phyloP scores from a whole-genome alignment of 2,888 invertebrate genomes.

The Pseudolycoriella hygida region DNA sequence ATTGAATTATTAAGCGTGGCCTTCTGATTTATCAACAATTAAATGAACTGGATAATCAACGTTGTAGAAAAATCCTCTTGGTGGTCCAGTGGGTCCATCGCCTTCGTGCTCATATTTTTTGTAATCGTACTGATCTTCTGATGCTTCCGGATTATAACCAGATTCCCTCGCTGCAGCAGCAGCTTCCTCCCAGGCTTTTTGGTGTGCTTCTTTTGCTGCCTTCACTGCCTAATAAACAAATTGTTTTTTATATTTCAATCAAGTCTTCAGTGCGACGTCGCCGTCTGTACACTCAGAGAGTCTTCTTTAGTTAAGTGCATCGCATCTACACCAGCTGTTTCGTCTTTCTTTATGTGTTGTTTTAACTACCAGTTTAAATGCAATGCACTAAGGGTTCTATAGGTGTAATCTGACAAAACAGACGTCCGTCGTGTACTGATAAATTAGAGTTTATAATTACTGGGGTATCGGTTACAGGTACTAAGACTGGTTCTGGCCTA shows the following conservation, averaged over 20 bases:
- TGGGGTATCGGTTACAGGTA: constrained; percentile 47
- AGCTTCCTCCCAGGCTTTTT: constrained; percentile 47
- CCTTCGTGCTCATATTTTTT: background rate
- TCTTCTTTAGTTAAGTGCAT: too few species aligned
- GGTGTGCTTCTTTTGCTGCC: constrained; percentile 48
- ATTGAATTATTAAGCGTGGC: too few species aligned
- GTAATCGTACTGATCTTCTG: background rate
- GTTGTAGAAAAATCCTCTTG: constrained; percentile 50
- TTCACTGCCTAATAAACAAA: constrained; percentile 47
- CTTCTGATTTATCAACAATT: constrained; percentile 2
- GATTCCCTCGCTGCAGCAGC: constrained; percentile 33
- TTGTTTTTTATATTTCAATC: too few species aligned
- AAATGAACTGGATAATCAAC: constrained; percentile 45
- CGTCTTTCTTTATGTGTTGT: too few species aligned
- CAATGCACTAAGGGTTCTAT: too few species aligned
- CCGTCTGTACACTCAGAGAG: too few species aligned
- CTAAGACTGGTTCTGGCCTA: constrained; percentile 40
- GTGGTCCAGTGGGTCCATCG: background rate
- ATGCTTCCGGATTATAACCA: background rate
- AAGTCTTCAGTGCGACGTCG: too few species aligned
- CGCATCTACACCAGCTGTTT: too few species aligned
- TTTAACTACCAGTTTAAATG: too few species aligned
- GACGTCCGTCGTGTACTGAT: too few species aligned
- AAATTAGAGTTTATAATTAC: constrained; percentile 16
- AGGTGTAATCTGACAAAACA: too few species aligned